Base-by-base conservation (phyloP, 2,888 invertebrate genomes). In the Oegoconia quadripuncta region DNA sequence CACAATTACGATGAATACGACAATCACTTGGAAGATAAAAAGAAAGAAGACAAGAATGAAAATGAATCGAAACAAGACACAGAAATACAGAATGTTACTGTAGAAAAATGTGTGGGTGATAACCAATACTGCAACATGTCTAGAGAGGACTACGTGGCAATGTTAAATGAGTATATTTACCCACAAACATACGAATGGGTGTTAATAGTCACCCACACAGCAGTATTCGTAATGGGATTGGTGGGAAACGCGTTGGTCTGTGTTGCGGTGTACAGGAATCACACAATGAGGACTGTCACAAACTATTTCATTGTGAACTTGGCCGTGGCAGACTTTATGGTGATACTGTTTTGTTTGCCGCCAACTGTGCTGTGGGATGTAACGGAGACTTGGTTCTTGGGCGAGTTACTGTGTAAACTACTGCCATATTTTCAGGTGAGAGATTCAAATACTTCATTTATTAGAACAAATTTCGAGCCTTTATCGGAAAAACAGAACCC, bases 241-340 rank as follows among this genome's bases (percentile, higher is more conserved):
- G 87, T 95, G 1, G 97, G 97, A 0, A 98, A 97, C 68, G 91
- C 92, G 7, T 77, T 97, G 22, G 97, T 98, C 20, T 96, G 96
- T 59, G 89, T 94, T 20, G 96, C 96, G 0, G 97, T 97, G 0
- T 94, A 95, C 65, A 90, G 94, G 40, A 97, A 97, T 64, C 92
- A 92, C 48, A 89, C 92, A 1, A 96, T 97, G 96, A 88, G 96
- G 41, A 97, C 96, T 0, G 96, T 97, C 13, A 97, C 97, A 27
- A 97, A 98, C 74, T 94, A 95, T 69, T 97, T 97, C 72, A 93
- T 97, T 58, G 95, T 96, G 26, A 97, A 97, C 71, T 81, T 97
- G 59, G 97, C 97, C 0, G 89, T 92, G 4, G 94, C 94, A 0
- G 97, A 97, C 68, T 94, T 97, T 59, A 89, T 97, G 81, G 97